Evolutionary conservation across 2,113 vertebrate genomes (phyloP).

Genomic region (Manacus vitellinus): DNA sequence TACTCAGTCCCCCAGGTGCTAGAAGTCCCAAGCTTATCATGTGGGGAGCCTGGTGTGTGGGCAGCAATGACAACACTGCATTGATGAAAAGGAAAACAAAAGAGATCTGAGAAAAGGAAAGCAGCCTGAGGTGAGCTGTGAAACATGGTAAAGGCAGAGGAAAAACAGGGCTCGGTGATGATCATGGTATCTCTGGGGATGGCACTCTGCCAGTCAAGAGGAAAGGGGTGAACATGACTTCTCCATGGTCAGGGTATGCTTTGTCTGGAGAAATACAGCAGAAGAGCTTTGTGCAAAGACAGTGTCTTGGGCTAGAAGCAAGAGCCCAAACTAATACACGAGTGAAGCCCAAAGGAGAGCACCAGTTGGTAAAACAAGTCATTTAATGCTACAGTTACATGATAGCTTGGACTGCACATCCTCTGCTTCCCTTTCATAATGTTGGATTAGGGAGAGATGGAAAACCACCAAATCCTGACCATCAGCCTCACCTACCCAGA

Average conservation of each 20-base stretch:
- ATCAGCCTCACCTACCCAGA: neutral
- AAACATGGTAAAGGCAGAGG: neutral
- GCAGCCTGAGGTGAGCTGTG: neutral
- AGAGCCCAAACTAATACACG: neutral
- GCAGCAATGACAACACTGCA: neutral
- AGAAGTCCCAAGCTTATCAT: neutral
- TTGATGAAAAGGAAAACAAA: neutral
- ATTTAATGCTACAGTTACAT: neutral
- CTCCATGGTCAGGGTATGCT: neutral
- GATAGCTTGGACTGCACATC: neutral
- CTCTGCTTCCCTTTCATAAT: neutral
- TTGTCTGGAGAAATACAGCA: neutral
- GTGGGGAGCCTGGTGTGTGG: accelerated
- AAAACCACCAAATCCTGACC: neutral
- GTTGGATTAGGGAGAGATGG: neutral
- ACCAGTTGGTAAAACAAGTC: neutral
- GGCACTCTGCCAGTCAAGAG: neutral
- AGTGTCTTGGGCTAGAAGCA: neutral
- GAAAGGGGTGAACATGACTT: neutral
- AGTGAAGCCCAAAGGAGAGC: neutral
- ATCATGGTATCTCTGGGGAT: neutral
- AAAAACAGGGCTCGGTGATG: neutral
- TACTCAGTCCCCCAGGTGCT: accelerated
- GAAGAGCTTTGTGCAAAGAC: neutral
- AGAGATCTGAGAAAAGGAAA: neutral